Evolutionary conservation across 2,888 invertebrate species (phyloP), one percentile per base, ranked within the genome.

Genomic region (Drosophila birchii): DNA sequence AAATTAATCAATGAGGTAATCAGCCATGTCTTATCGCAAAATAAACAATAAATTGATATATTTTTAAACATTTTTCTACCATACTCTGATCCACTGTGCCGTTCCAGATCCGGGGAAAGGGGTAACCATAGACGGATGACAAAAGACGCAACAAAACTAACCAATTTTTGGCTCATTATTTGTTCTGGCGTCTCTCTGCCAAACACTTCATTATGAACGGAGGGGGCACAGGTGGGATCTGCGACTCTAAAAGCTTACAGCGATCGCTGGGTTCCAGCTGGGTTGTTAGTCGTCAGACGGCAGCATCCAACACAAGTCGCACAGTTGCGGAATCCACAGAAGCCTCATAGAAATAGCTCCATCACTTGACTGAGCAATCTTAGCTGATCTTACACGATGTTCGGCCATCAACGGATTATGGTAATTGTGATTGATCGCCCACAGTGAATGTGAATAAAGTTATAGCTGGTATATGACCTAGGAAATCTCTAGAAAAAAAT

Each of bases 271-370:
- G 32, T 23, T 32, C 43, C 32, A 61, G 45, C 36, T 36, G 51
- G 36, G 70, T 16, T 60, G 55, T 84, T 86, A 85, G 84, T 85
- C 84, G 75, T 70, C 63, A 70, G 83, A 76, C 88, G 80, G 70
- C 84, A 85, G 86, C 88, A 88, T 82, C 82, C 86, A 84, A 88
- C 86, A 69, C 74, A 71, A 78, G 88, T 88, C 84, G 84, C 88
- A 23, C 73, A 74, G 68, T 34, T 68, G 66, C 83, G 83, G 69
- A 60, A 80, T 58, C 68, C 51, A 72, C 67, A 78, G 63, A 29
- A 69, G 69, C 38, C 38, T 38, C 54, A 51, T 16, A 47, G 26
- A 41, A 34, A 57, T 6, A 29, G 29, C 14, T 36, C 60, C 59
- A 54, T 47, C 67, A 59, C 60, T 54, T 47, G 32, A 26, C 59